Conservation (phyloP, 2,113 vertebrate genomes). For the Nothobranchius furzeri region DNA sequence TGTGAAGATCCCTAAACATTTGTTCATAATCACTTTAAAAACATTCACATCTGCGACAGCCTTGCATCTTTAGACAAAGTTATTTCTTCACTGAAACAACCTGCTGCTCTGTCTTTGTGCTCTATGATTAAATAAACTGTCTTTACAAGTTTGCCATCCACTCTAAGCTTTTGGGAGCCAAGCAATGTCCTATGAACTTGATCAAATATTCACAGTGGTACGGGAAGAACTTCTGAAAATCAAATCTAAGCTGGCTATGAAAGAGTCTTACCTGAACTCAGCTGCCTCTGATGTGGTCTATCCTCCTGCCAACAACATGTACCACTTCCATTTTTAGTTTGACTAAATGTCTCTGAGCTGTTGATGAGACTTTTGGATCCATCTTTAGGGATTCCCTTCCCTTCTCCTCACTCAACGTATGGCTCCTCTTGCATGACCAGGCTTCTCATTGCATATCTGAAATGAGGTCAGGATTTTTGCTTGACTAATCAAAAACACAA, state of each 20-base stretch:
- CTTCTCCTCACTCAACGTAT: slow-evolving; percentile 11
- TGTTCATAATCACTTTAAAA: background rate
- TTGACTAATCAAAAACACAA: slow-evolving; percentile 18
- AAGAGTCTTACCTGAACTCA: slow-evolving; percentile 7
- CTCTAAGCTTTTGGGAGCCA: background rate
- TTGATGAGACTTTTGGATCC: slow-evolving; percentile 20
- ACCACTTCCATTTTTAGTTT: slow-evolving; percentile 37
- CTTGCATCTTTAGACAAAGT: background rate
- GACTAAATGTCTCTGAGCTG: slow-evolving; percentile 18
- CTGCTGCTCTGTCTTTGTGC: background rate
- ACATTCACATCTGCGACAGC: background rate
- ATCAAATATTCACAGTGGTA: slow-evolving; percentile 8
- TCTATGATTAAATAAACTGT: background rate
- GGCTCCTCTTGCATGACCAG: slow-evolving; percentile 14
- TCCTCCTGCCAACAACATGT: slow-evolving; percentile 21
- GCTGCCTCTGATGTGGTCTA: slow-evolving; percentile 8
- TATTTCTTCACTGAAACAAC: background rate
- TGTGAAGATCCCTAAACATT: background rate
- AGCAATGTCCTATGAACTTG: slow-evolving; percentile 2
- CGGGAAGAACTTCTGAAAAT: slow-evolving; percentile 10
- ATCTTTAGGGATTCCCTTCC: slow-evolving; percentile 11
- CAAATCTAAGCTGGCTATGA: slow-evolving; percentile 1
- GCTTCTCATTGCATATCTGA: background rate
- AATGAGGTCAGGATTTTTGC: slow-evolving; percentile 30
- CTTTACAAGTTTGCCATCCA: slow-evolving; percentile 1